Base-by-base conservation (phyloP, 2,113 vertebrate genomes). In the Xyrauchen texanus region DNA sequence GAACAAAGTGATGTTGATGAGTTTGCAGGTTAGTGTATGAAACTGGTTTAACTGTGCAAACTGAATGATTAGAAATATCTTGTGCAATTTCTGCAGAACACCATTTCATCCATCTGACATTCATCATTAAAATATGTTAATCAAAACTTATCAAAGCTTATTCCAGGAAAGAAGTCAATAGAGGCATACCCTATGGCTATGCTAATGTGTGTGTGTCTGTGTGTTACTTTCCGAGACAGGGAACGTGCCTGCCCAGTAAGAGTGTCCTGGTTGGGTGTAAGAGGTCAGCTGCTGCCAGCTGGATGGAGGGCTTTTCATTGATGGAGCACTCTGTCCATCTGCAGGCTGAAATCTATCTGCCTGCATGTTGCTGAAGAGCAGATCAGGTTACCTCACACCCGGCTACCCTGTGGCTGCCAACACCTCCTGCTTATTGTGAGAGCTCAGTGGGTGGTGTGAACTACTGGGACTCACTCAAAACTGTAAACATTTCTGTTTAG, bases 321-420 rank as follows among this genome's bases (percentile, higher is more conserved):
- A 86, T 63, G 70, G 53, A 86, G 55, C 73, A 81, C 73, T 80
- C 66, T 55, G 65, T 87, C 89, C 89, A 90, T 90, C 88, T 91
- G 90, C 79, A 83, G 61, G 49, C 79, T 83, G 80, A 85, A 88
- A 83, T 87, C 77, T 85, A 87, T 84, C 75, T 80, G 81, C 81
- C 80, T 71, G 8, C 51, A 81, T 8, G 60, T 53, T 60, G 62
- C 15, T 51, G 15, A 64, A 34, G 11, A 76, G 78, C 58, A 73
- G 51, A 57, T 90, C 58, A 53, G 60, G 70, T 89, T 89, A 74
- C 81, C 1, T 77, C 80, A 82, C 10, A 11, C 66, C 67, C 16
- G 79, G n/a, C 47, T 55, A 34, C 70, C 77, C 66, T 6, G 53
- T 81, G 69, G 49, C 34, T 76, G 49, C 16, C 70, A 11, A 73